Conservation (phyloP, 2,888 invertebrate species). For the Parapristionchus giblindavisi region DNA sequence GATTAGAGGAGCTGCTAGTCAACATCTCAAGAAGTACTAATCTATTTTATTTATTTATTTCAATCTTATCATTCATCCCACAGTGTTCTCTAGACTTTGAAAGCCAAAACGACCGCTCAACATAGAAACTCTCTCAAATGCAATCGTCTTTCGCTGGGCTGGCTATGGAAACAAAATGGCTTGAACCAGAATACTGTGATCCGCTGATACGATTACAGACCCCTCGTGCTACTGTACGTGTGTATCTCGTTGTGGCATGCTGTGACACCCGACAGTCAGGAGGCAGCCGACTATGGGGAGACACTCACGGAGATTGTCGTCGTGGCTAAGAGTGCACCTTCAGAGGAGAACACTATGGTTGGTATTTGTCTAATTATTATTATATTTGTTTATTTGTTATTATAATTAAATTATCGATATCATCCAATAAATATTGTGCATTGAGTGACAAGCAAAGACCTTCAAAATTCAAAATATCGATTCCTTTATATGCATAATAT, state of each 20-base stretch:
- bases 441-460: not conserved
- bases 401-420: no score
- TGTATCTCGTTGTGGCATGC: constrained; percentile 20
- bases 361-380: not conserved
- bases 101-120: no score
- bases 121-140: no score
- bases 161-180: no score
- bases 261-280: constrained; percentile 23
- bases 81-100: no score
- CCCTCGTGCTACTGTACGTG: constrained; percentile 45
- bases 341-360: constrained; percentile 11
- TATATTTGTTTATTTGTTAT: not conserved
- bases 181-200: no score
- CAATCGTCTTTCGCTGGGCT: no score
- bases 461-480: not conserved
- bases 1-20: no score
- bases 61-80: no score
- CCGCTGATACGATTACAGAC: constrained; percentile 36
- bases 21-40: no score
- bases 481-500: not conserved
- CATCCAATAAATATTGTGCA: not conserved
- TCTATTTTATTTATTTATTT: no score
- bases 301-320: constrained; percentile 7
- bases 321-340: constrained; percentile 23
- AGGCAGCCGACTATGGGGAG: constrained; percentile 22